Base-by-base conservation (phyloP, 2,888 invertebrate species). In the Unio delphinus region DNA sequence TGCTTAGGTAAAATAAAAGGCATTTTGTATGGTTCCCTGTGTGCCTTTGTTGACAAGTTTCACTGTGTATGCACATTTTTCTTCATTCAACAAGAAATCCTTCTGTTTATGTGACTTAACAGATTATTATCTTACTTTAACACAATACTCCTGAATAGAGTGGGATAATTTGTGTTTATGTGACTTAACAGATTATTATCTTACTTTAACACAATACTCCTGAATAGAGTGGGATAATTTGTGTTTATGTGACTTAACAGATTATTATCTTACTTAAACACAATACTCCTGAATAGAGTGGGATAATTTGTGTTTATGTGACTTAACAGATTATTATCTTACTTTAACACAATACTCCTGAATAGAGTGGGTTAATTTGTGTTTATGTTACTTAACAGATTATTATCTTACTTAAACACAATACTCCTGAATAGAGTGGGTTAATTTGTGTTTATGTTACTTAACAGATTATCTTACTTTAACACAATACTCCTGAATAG, bases 251-350 rank as follows among this genome's bases (percentile, higher is more conserved):
- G 15, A 45, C 45, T 45, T 45, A 45, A 34, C 7, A 7, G 15
- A 45, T 45, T 3, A 45, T 45, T 45, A 45, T 80, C 86, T 85
- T 75, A 88, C 86, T 72, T 81, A 80, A 23, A 83, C 67, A 82
- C 93, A 93, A 86, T 93, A 93, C 88, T 94, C 94, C 83, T 93
- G 92, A 86, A 93, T 92, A 5, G 93, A 92, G 89, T 94, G 94
- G 63, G 92, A 92, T 60, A 93, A 86, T 87, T 94, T 94, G 86
- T 94, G 94, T 56, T 92, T 92, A 15, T 45, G 15, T 45, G 15
- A 45, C 45, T 45, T 45, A 45, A 34, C 7, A 7, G 15, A 45
- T 45, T 3, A 45, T 45, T 3, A 45, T 80, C 86, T 85, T 75
- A 88, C 86, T 72, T 81, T 80, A 23, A 83, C 67, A 82, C 93